Base-by-base conservation (phyloP, 2,888 invertebrate genomes). In the Macrophya alboannulata region DNA sequence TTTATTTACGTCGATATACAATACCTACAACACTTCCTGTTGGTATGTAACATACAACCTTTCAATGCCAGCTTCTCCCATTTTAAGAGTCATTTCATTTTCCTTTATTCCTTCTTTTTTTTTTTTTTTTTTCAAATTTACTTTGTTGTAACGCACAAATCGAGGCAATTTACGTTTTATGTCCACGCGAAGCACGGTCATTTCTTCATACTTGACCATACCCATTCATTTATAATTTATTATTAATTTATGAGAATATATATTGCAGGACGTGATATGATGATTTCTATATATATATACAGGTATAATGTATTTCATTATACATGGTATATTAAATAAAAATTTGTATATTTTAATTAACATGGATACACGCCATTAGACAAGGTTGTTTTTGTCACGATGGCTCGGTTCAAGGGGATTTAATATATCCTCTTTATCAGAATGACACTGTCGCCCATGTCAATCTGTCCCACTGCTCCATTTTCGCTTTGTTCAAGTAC, bases 1-100 rank as follows among this genome's bases (percentile, higher is more conserved):
- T 81, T 81, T 62, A 81, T 81, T 81, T 81, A 15, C 81, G n/a
- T 21, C 62, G 37, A 31, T 40, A 43, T 62, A 0, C 37, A 68
- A 12, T 17, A 59, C 81, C 8, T 15, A 10, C 15, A 9, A 37
- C 40, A 77, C 55, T 77, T 77, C 77, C 77, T 77, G 76, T 76
- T 37, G 8, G 72, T 25, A 71, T 10, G 71, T 37, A 37, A n/a
- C 62, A 17, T n/a, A 31, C 3, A 74, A 6, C 74, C 25, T 15
- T 68, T 48, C 83, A 83, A 83, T 68, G 83, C 51, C 83, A 59
- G n/a, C 62, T 81, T 81, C 62, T 62, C n/a, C 40, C 81, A 48
- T 81, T 65, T 68, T 40, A 37, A 68, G 45, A 83, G 15, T 5
- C 48, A 40, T 37, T 45, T 68, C 17, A 17, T 21, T 55, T 55